Conservation (phyloP, 1,140 invertebrate species). For the Ylistrum balloti region DNA sequence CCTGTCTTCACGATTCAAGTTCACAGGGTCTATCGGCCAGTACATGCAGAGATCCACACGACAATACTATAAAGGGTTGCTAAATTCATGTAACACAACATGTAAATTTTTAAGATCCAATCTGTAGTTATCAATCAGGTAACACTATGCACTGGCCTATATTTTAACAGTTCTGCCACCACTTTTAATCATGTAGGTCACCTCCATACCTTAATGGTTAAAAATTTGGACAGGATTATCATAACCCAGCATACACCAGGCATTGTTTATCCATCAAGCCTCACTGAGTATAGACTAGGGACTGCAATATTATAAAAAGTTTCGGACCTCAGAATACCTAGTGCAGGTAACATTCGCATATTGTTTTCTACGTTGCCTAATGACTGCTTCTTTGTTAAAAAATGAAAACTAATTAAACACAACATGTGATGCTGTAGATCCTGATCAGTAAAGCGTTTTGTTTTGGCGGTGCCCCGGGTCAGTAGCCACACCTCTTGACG, state of each 20-base stretch:
- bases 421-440: background rate
- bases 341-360: background rate
- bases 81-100: constrained; percentile 27
- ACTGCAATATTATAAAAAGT: background rate
- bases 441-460: constrained; percentile 12
- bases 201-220: constrained; percentile 3
- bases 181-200: constrained; percentile 18
- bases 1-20: background rate
- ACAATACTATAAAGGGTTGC: background rate
- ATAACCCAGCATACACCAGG: background rate
- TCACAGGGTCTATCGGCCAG: background rate
- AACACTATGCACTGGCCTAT: constrained; percentile 24
- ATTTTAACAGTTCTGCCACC: constrained; percentile 28
- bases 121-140: constrained; percentile 22
- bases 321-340: background rate
- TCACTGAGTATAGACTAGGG: constrained; percentile 15
- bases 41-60: background rate
- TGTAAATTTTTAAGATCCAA: background rate
- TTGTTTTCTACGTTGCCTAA: background rate
- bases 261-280: constrained; percentile 6
- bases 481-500: background rate
- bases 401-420: constrained; percentile 23
- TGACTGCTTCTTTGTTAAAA: constrained; percentile 35
- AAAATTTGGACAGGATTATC: background rate
- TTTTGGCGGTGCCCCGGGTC: background rate